phyloP scores from a whole-genome alignment of 1,140 invertebrate genomes.

The Triops cancriformis region DNA sequence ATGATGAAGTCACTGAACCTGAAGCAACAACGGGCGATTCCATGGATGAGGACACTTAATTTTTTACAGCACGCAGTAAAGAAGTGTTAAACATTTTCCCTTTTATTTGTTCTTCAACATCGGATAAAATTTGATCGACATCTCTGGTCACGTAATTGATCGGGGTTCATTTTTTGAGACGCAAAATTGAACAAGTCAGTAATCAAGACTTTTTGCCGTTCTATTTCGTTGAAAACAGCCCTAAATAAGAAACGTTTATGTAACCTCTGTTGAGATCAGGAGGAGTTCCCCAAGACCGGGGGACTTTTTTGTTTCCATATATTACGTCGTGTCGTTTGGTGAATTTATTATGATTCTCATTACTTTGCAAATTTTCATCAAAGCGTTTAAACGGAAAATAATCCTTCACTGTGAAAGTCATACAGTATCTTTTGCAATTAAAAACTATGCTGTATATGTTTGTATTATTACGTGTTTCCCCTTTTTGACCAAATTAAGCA shows the following conservation, averaged over 20 bases:
- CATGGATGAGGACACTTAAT: not conserved
- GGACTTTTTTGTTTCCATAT: not conserved
- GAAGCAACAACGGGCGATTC: not conserved
- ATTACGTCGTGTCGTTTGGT: not conserved
- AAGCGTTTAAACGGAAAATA: not conserved
- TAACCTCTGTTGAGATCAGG: not conserved
- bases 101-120: not conserved
- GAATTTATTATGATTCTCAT: not conserved
- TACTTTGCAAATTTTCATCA: not conserved
- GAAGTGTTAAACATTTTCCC: not conserved
- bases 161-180: too few relatives aligned
- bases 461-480: too few relatives aligned
- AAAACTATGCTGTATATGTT: not conserved
- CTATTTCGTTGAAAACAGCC: not conserved
- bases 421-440: constrained; percentile 11
- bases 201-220: not conserved
- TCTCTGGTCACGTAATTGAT: not conserved
- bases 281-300: not conserved
- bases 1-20: not conserved
- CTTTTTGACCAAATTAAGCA: too few relatives aligned
- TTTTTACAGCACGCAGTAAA: not conserved
- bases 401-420: not conserved
- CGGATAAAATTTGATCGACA: not conserved
- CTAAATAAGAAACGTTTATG: not conserved
- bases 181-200: not conserved